Percentiles rank a stretch among this genome's conserved stretches.
Evolutionary conservation across 2,888 invertebrate genomes (phyloP).

Genomic region (Drosophila meridionalis): DNA sequence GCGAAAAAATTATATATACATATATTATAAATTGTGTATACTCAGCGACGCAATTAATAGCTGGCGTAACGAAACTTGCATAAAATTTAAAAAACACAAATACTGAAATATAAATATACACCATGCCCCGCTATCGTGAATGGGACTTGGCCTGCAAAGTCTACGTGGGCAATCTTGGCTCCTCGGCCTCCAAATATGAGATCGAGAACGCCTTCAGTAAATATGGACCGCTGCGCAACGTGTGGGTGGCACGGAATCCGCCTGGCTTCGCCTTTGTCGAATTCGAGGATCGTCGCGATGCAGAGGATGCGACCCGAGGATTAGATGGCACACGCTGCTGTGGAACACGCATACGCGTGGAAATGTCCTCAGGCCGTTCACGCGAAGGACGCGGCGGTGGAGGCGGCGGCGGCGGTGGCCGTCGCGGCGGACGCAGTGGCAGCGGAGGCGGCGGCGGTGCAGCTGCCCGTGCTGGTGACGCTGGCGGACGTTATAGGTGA

Average conservation of each 20-base stretch:
- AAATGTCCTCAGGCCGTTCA: slow-evolving; percentile 96
- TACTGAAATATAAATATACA: slow-evolving; percentile 1
- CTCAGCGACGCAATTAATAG: slow-evolving; percentile 49
- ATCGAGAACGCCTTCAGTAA: slow-evolving; percentile 93
- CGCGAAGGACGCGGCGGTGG: slow-evolving; percentile 88
- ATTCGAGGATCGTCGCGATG: slow-evolving; percentile 93
- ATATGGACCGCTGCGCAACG: slow-evolving; percentile 93
- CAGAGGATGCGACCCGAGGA: slow-evolving; percentile 92
- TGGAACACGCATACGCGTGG: slow-evolving; percentile 95
- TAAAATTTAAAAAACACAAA: not conserved
- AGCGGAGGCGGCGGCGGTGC: slow-evolving; percentile 80
- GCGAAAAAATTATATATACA: slow-evolving; percentile 15
- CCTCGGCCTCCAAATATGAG: slow-evolving; percentile 94
- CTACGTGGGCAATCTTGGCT: slow-evolving; percentile 95
- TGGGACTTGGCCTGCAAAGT: slow-evolving; percentile 95
- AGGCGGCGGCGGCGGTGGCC: slow-evolving; percentile 86
- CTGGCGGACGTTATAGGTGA: slow-evolving; percentile 83
- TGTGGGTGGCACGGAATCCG: slow-evolving; percentile 96
- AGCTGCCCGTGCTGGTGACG: slow-evolving; percentile 77
- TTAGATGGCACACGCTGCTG: slow-evolving; percentile 94
- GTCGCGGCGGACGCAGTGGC: slow-evolving; percentile 86
- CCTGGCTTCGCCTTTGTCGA: slow-evolving; percentile 96
- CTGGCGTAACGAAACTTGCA: slow-evolving; percentile 15
- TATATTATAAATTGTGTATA: slow-evolving; percentile 46
- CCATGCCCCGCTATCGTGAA: slow-evolving; percentile 87